Evolutionary conservation across 2,888 invertebrate species (phyloP), one percentile per base, ranked within the genome.

Genomic region (Aphidius colemani): DNA sequence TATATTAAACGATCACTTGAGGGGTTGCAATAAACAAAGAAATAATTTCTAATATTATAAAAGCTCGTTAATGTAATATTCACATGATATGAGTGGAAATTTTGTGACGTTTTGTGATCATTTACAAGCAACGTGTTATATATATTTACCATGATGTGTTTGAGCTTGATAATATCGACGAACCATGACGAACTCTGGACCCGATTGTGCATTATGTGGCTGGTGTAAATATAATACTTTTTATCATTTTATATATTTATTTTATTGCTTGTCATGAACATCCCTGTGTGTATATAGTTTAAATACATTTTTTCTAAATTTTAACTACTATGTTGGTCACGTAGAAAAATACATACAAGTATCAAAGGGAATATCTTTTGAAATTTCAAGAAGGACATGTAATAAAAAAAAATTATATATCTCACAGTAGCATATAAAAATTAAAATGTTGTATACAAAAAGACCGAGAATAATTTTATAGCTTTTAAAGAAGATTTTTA

Each of bases 171-270:
- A 46, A 53, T 57, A 57, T 30, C 61, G 44, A 58, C 53, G 65
- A 65, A 58, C 67, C 70, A 65, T 57, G 66, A 65, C 66, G 68
- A 70, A 68, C 68, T 70, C 65, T 70, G 67, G 66, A 70, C 70
- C 45, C 61, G 6, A 10, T 39, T 13, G 18, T 41, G 2, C 13
- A 18, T 9, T 41, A 53, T 53, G 9, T 10, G 5, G 13, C 13
- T 18, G 13, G 13, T 18, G 13, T 18, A 18, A 18, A 18, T 18
- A 18, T 53, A 7, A 11, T 9, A 53, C 7, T 9, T 40, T 53
- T n/a, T 41, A 40, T 53, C 8, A 11, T 41, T 13, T 18, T 43
- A 51, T 51, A 46, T 45, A 39, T 30, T 5, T 5, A 30, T 30
- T 30, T 61, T 61, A 61, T 55, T 48, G 43, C 53, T 53, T 46